Evolutionary conservation across 2,797 vertebrate genomes (phyloP), one percentile per base, ranked within the genome.

Genomic region (Sebastiscus albofasciatus): DNA sequence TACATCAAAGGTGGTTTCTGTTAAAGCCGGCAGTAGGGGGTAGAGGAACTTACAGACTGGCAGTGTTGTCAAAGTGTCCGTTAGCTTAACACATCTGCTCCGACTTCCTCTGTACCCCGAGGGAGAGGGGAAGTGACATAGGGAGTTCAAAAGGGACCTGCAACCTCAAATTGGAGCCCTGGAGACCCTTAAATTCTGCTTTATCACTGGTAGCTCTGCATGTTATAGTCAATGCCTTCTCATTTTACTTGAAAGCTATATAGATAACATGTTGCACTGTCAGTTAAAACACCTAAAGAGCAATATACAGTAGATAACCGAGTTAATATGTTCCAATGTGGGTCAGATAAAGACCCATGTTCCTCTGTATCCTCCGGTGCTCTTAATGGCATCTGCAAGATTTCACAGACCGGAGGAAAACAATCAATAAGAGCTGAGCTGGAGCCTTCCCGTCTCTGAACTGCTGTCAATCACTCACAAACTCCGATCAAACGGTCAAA

Each of bases 21-120:
- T 88, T 82, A 67, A 79, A 71, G 77, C 65, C 27, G 72, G 70
- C 64, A 60, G 79, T 20, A 22, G 83, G 81, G 79, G 87, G 83
- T 33, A 54, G 66, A 87, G 81, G 68, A 85, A 83, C 69, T 81
- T 69, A 90, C 74, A 90, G 87, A 81, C 80, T 72, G 77, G 84
- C 83, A 80, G 87, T 87, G 89, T 90, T 91, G 90, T 93, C 89
- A 86, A 86, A 86, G 85, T 86, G 90, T 93, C 84, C 64, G 76
- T 91, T 89, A 70, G 84, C 24, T 79, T 85, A 91, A 90, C 92
- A 94, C 94, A 95, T 94, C 90, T 94, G 92, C 81, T 90, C 74
- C 56, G 13, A 88, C 85, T 94, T 94, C 93, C 91, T 92, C 33
- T 80, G 46, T 27, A 79, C 88, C 93, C 80, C 36, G 3, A 27